Conservation (phyloP, 2,797 vertebrate genomes). For the Fratercula arctica region DNA sequence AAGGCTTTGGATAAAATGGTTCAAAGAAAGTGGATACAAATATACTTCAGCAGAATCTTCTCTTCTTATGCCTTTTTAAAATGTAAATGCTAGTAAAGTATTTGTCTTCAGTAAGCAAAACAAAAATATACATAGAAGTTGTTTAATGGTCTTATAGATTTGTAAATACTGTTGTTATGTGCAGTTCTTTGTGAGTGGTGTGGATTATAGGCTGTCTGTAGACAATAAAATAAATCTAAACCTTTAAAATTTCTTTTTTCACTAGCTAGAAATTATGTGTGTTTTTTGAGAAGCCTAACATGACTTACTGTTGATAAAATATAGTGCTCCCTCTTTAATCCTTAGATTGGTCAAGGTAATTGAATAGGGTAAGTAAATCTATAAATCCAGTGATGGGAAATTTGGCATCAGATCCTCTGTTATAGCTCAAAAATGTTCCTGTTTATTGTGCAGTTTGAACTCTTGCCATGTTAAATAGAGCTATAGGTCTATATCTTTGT, state of each 20-base stretch:
- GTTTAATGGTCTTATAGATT: neutral
- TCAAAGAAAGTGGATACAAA: neutral
- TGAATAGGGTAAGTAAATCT: neutral
- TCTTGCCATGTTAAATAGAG: neutral
- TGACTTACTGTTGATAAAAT: neutral
- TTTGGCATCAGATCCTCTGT: neutral
- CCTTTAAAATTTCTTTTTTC: neutral
- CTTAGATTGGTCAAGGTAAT: neutral
- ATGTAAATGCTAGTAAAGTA: neutral
- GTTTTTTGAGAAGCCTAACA: neutral
- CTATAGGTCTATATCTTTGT: neutral
- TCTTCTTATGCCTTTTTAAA: neutral
- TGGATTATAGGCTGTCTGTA: neutral
- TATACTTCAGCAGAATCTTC: neutral
- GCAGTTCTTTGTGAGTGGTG: neutral
- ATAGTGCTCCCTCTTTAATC: neutral
- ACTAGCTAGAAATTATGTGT: neutral
- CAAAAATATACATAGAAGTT: neutral
- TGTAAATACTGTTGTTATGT: neutral
- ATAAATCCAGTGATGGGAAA: neutral
- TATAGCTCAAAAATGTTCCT: neutral
- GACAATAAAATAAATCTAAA: neutral
- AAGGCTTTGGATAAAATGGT: neutral
- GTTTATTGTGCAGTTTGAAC: neutral
- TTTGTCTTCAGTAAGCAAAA: neutral